Base-by-base conservation (phyloP, 2,888 invertebrate species). In the Monochamus alternatus region DNA sequence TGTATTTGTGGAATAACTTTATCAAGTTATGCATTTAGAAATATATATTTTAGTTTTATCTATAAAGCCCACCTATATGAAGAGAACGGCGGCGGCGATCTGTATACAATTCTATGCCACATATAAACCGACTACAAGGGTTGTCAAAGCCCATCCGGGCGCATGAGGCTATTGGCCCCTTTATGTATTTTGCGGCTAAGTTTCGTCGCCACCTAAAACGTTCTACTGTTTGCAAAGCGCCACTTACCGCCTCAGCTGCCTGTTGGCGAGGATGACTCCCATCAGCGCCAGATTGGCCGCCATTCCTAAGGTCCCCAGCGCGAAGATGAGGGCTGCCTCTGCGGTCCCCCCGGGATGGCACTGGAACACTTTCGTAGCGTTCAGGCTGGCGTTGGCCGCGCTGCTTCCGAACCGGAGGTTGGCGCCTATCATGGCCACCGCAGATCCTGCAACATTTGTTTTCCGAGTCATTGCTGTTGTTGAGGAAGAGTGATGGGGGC, bases 261-360 rank as follows among this genome's bases (percentile, higher is more conserved):
- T 93, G 89, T 95, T 95, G 89, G 93, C 93, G 67, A 96, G 90
- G 85, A 96, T 95, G 81, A 96, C 93, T 9, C 93, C 92, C 95
- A 96, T 96, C 70, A 96, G 92, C 47, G 94, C 93, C 80, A 95
- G 89, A 89, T 96, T 96, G 44, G 96, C 95, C 0, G 93, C 93
- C 92, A 96, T 95, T 75, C 96, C 96, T 78, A 96, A 91, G 4
- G 94, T 92, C 3, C 94, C 95, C 9, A 96, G 91, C 66, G 94
- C 93, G 84, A 95, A 92, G 81, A 95, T 92, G 22, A 95, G 92
- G 1, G 94, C 93, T 3, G 95, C 95, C 87, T 95, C 95, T 2
- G 95, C 94, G 31, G 94, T 93, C 75, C 95, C 95, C 10, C 95
- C 95, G 52, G 95, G 95, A 84, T 95, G 95, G 86, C 95, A 95